Base-by-base conservation (phyloP, 2,888 invertebrate genomes). In the Brenthis ino region DNA sequence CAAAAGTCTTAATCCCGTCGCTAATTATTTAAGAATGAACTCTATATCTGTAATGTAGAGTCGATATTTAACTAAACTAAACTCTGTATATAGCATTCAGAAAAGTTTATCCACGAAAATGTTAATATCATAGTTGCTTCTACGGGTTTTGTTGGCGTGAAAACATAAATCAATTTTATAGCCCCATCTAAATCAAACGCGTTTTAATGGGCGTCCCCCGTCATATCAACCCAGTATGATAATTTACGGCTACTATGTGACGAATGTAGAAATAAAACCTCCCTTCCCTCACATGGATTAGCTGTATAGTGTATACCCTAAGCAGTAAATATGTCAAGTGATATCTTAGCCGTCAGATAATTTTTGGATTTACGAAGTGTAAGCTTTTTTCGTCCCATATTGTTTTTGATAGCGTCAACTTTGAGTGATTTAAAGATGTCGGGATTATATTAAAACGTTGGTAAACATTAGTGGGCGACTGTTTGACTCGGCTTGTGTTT, bases 111-210 rank as follows among this genome's bases (percentile, higher is more conserved):
- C 89, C 91, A 92, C 93, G 92, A 92, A 93, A 93, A 93, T 93
- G 93, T 92, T 93, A 93, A 92, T 92, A 91, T 92, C 91, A 93
- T 93, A 93, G 93, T 93, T 92, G 90, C 90, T 90, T 91, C 91
- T 87, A 91, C 89, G 91, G 91, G 90, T 89, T 91, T 92, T 92
- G 93, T 92, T 93, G 89, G 93, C 93, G 93, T 91, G 92, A 93
- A 91, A 82, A 88, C 93, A 93, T 93, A 93, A 93, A 93, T 93
- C 93, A 93, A 93, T 93, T 93, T 93, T 93, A 93, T 93, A 89
- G 93, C 89, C 93, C 92, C 91, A 93, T 93, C 93, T 93, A 93
- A 93, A 93, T 93, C 93, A 93, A 93, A 93, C 93, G 92, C 89
- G 91, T 93, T 93, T 93, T 93, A 93, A 93, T 93, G 93, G 93